Evolutionary conservation across 92 coral and sea anemone species (phyloP).

Genomic region (Heliopora coerulea): DNA sequence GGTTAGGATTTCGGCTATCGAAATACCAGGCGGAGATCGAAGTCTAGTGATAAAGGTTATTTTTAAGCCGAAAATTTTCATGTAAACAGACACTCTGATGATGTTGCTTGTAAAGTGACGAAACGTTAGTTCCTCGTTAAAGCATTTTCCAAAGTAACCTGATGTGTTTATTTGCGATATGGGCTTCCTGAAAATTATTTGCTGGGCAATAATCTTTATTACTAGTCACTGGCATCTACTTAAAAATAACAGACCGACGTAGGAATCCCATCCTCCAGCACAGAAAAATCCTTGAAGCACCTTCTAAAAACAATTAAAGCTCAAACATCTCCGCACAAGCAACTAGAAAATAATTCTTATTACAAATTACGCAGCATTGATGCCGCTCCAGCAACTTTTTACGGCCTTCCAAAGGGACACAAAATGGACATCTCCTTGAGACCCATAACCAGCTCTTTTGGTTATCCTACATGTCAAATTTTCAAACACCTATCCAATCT

Average conservation of each 20-base stretch:
- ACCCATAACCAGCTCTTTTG: constrained; percentile 20
- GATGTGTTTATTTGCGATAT: too few relatives aligned
- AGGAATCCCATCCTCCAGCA: constrained; percentile 34
- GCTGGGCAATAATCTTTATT: too few relatives aligned
- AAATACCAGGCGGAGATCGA: too few relatives aligned
- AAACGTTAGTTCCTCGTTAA: too few relatives aligned
- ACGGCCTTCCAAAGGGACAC: constrained; percentile 28
- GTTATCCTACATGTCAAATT: constrained; percentile 26
- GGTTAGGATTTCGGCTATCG: too few relatives aligned
- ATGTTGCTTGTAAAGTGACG: too few relatives aligned
- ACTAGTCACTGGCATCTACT: too few relatives aligned
- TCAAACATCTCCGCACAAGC: constrained; percentile 15
- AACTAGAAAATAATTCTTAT: neutral
- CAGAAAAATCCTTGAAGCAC: constrained; percentile 21
- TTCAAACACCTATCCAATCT: constrained; percentile 36
- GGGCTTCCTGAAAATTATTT: too few relatives aligned
- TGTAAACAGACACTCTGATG: too few relatives aligned
- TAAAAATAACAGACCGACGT: constrained; percentile 27
- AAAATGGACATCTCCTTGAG: constrained; percentile 22
- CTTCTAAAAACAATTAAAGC: neutral
- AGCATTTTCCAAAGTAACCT: too few relatives aligned
- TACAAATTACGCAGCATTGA: constrained; percentile 29
- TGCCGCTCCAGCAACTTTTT: constrained; percentile 24
- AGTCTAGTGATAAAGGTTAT: too few relatives aligned
- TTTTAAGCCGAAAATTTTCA: too few relatives aligned